Conservation (phyloP, 2,888 invertebrate species). For the Dermolepida albohirtum region DNA sequence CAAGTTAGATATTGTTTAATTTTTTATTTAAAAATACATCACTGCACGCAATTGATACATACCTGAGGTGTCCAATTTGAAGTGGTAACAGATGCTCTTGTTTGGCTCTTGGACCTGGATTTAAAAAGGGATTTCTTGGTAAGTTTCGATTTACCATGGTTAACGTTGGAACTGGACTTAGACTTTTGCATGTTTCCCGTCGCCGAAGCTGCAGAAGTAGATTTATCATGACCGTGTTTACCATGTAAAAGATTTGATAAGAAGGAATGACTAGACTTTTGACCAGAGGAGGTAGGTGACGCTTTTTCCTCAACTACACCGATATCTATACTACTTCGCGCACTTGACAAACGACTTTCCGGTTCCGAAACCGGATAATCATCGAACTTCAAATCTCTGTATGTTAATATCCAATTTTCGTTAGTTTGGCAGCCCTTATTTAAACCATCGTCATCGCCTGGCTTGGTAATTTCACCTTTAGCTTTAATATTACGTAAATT, state of each 20-base stretch:
- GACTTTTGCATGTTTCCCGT: conserved; percentile 89
- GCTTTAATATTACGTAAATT: conserved; percentile 86
- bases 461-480: conserved; percentile 78
- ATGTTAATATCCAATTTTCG: conserved; percentile 77
- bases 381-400: conserved; percentile 67
- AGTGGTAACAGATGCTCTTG: conserved; percentile 70
- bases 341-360: conserved; percentile 67
- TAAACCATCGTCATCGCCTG: conserved; percentile 82
- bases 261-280: conserved; percentile 71
- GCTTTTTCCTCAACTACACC: conserved; percentile 64
- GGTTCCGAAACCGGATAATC: conserved; percentile 61
- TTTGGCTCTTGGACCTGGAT: conserved; percentile 85
- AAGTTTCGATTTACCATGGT: conserved; percentile 76
- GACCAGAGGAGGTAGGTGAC: conserved; percentile 65
- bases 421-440: conserved; percentile 83
- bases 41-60: conserved; percentile 56
- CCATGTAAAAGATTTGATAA: conserved; percentile 73
- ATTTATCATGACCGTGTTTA: conserved; percentile 56
- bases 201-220: conserved; percentile 57
- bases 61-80: conserved; percentile 90
- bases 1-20: too few relatives aligned
- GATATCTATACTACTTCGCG: conserved; percentile 68
- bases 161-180: conserved; percentile 88
- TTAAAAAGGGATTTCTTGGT: conserved; percentile 84
- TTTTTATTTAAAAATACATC: too few relatives aligned